Evolutionary conservation across 2,113 vertebrate genomes (phyloP).

Genomic region (Megaceryle maxima): DNA sequence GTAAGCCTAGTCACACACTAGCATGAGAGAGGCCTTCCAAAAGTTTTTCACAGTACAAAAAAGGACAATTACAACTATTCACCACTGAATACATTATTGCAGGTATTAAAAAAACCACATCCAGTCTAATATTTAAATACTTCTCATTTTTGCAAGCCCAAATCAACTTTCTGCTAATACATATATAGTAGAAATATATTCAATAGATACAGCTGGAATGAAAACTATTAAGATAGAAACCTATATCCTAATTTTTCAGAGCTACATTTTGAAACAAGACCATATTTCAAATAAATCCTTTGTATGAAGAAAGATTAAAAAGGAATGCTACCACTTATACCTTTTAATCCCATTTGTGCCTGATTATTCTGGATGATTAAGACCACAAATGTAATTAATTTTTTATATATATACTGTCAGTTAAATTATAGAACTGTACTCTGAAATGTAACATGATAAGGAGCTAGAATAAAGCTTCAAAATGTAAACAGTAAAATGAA

Average conservation of each 20-base stretch:
- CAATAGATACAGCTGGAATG: background rate
- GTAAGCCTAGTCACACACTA: background rate
- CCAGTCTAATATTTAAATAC: background rate
- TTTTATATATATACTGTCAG: background rate
- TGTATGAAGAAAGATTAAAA: background rate
- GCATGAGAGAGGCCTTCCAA: background rate
- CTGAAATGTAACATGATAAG: background rate
- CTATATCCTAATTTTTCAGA: background rate
- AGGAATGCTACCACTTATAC: background rate
- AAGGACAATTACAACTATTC: background rate
- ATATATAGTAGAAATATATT: background rate
- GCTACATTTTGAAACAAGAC: background rate
- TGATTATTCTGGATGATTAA: background rate
- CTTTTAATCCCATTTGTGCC: background rate
- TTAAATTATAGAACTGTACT: background rate
- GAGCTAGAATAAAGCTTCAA: background rate
- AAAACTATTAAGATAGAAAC: background rate
- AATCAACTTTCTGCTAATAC: background rate
- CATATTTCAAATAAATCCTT: background rate
- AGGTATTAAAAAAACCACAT: background rate
- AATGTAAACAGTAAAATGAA: background rate
- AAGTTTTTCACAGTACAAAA: background rate
- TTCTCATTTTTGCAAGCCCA: background rate
- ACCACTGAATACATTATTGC: background rate
- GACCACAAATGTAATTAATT: background rate